phyloP scores from a whole-genome alignment of 2,797 vertebrate species.

The Sebastes kiyomatsui region DNA sequence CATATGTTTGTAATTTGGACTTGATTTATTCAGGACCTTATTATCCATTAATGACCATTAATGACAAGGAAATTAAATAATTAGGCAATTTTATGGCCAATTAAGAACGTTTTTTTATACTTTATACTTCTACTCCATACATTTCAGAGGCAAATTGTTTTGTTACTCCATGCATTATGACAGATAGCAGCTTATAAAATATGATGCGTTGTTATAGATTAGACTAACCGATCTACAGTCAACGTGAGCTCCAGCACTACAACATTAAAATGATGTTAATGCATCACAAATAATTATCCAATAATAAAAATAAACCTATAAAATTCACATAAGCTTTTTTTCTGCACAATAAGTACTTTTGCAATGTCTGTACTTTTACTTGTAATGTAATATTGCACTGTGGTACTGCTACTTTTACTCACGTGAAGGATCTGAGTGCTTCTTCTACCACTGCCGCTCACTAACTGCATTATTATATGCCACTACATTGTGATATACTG shows the following conservation, averaged over 20 bases:
- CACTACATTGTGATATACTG: background rate
- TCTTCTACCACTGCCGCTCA: background rate
- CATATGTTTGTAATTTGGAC: background rate
- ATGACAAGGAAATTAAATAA: background rate
- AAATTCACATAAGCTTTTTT: background rate
- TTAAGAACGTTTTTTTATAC: background rate
- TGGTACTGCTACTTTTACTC: background rate
- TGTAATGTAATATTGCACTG: background rate
- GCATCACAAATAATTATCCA: too few relatives aligned
- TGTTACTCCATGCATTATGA: background rate
- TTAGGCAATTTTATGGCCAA: background rate
- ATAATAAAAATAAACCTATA: background rate
- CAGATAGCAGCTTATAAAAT: background rate
- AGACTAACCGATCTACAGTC: background rate
- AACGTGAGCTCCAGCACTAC: background rate
- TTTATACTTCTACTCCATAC: background rate
- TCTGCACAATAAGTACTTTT: background rate
- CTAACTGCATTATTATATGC: too few relatives aligned
- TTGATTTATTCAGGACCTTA: background rate
- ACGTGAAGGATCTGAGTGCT: background rate
- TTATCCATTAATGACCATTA: background rate
- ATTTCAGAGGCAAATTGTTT: background rate
- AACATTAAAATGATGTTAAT: background rate
- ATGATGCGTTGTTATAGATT: background rate
- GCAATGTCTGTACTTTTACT: background rate